Evolutionary conservation across 35 echinoderm and acorn worm genomes (phyloP).

Genomic region (Lytechinus variegatus): DNA sequence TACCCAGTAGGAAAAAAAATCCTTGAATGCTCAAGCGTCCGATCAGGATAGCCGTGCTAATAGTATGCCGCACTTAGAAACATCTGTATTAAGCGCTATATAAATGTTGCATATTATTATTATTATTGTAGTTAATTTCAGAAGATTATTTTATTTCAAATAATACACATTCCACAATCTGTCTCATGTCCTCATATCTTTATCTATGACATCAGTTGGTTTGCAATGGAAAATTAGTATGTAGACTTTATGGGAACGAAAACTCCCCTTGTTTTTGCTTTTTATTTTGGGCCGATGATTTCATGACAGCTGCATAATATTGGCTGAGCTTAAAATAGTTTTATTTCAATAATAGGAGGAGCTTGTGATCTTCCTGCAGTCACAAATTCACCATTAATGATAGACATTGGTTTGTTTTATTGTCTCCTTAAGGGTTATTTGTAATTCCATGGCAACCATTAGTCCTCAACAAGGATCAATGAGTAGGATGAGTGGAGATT

Average conservation of each 20-base stretch:
- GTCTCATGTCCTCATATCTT: not conserved
- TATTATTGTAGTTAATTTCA: too few relatives aligned
- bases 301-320: not conserved
- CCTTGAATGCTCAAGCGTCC: too few relatives aligned
- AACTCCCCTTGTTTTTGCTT: not conserved
- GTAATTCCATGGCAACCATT: constrained; percentile 5
- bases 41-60: too few relatives aligned
- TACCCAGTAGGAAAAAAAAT: too few relatives aligned
- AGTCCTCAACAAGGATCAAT: not conserved
- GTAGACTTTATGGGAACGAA: not conserved
- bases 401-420: not conserved
- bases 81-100: too few relatives aligned
- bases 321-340: not conserved
- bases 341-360: not conserved
- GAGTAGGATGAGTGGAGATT: constrained; percentile 36
- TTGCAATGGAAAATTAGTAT: too few relatives aligned
- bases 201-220: not conserved
- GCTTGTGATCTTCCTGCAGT: not conserved
- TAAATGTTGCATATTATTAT: too few relatives aligned
- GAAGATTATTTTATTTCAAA: too few relatives aligned
- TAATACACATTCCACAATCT: not conserved
- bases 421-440: not conserved
- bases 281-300: not conserved
- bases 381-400: not conserved
- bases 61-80: too few relatives aligned